Base-by-base conservation (phyloP, 2,113 vertebrate genomes). In the Jacana jacana region DNA sequence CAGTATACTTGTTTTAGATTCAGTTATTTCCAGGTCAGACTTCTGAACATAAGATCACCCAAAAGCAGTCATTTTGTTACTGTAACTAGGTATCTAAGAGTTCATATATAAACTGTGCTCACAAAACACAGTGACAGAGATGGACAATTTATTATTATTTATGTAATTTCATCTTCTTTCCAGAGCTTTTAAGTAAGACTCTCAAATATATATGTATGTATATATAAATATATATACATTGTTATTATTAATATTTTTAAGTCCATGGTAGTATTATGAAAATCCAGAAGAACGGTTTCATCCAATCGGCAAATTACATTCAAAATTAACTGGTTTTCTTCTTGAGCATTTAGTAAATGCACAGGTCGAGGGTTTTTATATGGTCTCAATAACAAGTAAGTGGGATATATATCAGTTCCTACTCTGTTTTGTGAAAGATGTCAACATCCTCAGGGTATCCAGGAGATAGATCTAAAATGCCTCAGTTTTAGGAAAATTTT, bases 381-480 rank as follows among this genome's bases (percentile, higher is more conserved):
- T 14, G 49, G 28, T 64, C 17, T 25, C 17, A 44, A 23, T 68
- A 80, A 68, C 12, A 79, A 20, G 4, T 57, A 30, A 61, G 11
- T 3, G 16, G 6, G 1, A 0, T 39, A 14, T 37, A 20, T 40
- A 44, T 40, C 5, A 49, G 3, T 75, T 82, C 13, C n/a, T 9
- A 17, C 7, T 46, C 30, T 17, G 20, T 60, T 88, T 86, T n/a
- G 10, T 33, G 25, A 44, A 63, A 79, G 31, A 9, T 44, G 17
- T 57, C 13, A 54, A 19, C 4, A n/a, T 10, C 16, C 10, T 9
- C 22, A 25, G 13, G 6, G 3, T 81, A 37, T 64, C 71, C n/a
- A 72, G 39, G 37, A 89, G 4, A 17, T 55, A 51, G 28, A 61
- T 42, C 48, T 69, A 42, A 72, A 42, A n/a, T 18, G 11, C 6